These are phyloP conservation scores for Apeltes quadracus DNA, from an alignment of 2,113 vertebrate species.

Conservation along the genomic window DNA sequence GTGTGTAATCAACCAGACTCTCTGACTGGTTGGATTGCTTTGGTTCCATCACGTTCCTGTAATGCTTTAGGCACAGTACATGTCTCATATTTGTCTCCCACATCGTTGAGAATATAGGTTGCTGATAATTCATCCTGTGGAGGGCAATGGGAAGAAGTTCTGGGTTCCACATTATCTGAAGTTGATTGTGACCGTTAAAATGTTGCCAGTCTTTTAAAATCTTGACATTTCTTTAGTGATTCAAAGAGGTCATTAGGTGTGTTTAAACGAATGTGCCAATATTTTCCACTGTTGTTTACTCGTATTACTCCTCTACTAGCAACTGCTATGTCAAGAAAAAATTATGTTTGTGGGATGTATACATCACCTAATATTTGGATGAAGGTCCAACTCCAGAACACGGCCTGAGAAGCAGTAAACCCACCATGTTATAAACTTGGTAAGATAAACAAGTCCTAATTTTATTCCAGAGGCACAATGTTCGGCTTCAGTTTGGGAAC, in stretches of 20 bases:
- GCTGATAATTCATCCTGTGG: conserved; percentile 26
- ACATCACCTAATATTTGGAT: background rate
- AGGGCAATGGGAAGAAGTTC: conserved; percentile 16
- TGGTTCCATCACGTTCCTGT: conserved; percentile 17
- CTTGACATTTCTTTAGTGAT: background rate
- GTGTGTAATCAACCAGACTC: conserved; percentile 43
- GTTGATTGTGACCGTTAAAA: conserved; percentile 5
- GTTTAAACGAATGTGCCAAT: background rate
- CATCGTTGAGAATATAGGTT: conserved; percentile 41
- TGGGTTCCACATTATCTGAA: conserved; percentile 13
- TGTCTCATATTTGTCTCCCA: conserved; percentile 24
- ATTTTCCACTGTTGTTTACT: background rate
- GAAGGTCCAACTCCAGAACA: background rate
- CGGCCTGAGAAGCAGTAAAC: no score
- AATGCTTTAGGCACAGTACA: conserved; percentile 28
- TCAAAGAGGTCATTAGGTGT: background rate
- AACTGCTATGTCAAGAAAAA: background rate
- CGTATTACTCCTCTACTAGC: background rate
- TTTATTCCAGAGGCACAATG: no score
- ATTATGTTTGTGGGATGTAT: background rate
- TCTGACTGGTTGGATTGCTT: conserved; percentile 21
- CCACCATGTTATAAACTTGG: no score
- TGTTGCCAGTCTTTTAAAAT: background rate
- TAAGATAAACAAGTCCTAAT: no score
- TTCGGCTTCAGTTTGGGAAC: no score